These are phyloP conservation scores for Sipha maydis DNA, from an alignment of 2,888 invertebrate species.

Conservation along the genomic window DNA sequence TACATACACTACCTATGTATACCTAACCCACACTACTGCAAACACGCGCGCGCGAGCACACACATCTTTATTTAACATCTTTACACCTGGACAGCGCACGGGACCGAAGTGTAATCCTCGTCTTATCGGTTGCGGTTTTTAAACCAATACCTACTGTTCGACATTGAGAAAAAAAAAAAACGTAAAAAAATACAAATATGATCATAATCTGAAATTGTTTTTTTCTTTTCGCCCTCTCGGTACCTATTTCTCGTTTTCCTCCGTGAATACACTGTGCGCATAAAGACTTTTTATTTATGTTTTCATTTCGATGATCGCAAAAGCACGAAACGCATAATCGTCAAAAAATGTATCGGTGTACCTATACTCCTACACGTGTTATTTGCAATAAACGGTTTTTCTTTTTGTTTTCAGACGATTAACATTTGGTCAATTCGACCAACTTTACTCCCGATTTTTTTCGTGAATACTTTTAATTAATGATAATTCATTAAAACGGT, in stretches of 20 bases:
- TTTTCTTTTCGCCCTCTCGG: conserved; percentile 1
- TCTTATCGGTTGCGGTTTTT: conserved; percentile 62
- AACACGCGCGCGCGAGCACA: background rate
- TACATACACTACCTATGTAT: background rate
- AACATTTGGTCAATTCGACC: too few species aligned
- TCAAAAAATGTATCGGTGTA: too few species aligned
- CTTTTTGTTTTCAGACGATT: too few species aligned
- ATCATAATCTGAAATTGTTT: conserved; percentile 39
- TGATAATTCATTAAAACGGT: too few species aligned
- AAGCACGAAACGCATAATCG: too few species aligned
- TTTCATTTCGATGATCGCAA: background rate
- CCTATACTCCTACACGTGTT: too few species aligned
- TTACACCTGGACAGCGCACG: conserved; percentile 61
- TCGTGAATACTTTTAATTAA: too few species aligned
- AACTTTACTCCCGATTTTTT: too few species aligned
- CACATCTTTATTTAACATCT: conserved; percentile 60
- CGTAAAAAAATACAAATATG: background rate
- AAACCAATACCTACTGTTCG: conserved; percentile 56
- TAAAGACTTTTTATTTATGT: background rate
- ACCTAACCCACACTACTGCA: background rate
- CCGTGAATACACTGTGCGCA: background rate
- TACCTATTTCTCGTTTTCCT: background rate
- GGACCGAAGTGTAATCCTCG: conserved; percentile 44
- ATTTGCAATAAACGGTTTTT: too few species aligned
- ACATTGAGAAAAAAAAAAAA: conserved; percentile 37